Base-by-base conservation (phyloP, 2,888 invertebrate species). In the Amblyjoppa proteus region DNA sequence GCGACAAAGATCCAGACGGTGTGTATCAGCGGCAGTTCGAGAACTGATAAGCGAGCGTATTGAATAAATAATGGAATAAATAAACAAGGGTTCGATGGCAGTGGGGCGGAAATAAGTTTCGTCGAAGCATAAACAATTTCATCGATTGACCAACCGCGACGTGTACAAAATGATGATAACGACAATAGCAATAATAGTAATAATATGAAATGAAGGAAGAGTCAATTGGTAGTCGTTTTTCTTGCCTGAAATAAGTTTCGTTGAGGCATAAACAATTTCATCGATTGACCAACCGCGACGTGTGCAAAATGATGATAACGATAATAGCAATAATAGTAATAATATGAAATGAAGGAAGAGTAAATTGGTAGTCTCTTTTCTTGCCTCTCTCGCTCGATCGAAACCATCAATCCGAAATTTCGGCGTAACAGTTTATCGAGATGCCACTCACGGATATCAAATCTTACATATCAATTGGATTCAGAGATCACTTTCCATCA, bases 41-140 rank as follows among this genome's bases (percentile, higher is more conserved):
- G 81, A 70, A 56, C 82, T 87, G 90, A 91, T 91, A 91, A 90
- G 86, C 38, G 82, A 58, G 69, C 38, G 80, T 85, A 83, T 89
- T 88, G 38, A 76, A 68, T 70, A 84, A 88, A 84, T 84, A 74
- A 81, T 75, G 76, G 77, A 89, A 86, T 89, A 91, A 90, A 90
- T 88, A 90, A 89, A 88, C 78, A 88, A 84, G 82, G 81, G 81
- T 86, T 85, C 78, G 79, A 56, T 79, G 85, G 70, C 78, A 79
- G 61, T 84, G 45, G 28, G n/a, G 49, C 75, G 45, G 81, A 76
- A 45, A 53, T 45, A 71, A 61, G 66, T 25, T 76, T 80, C 45
- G 58, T 74, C 66, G 69, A 61, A 68, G 77, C 56, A 58, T 82
- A 68, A 83, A 84, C 51, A 83, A 85, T 84, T 74, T 87, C 86